Evolutionary conservation across 2,888 invertebrate genomes (phyloP).

Genomic region (Drosophila monieri): DNA sequence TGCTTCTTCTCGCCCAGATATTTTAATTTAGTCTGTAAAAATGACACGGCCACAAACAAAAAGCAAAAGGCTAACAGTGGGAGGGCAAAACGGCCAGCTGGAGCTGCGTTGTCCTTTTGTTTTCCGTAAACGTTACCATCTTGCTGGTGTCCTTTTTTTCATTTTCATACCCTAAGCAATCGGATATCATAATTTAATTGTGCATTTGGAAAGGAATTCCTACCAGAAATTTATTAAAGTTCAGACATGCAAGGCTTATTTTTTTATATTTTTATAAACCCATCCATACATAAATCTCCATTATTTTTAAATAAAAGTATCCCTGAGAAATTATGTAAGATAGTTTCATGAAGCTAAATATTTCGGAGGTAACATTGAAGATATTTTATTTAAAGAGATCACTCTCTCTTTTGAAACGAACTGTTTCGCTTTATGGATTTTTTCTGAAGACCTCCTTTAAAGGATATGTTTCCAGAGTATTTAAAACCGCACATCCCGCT

Average conservation of each 20-base stretch:
- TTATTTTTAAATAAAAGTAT: too few relatives aligned
- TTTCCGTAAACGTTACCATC: slow-evolving; percentile 66
- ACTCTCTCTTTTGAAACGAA: too few relatives aligned
- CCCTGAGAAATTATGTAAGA: too few relatives aligned
- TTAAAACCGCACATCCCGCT: slow-evolving; percentile 8
- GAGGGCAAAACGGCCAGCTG: slow-evolving; percentile 21
- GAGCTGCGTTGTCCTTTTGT: slow-evolving; percentile 62
- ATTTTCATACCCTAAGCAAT: slow-evolving; percentile 12
- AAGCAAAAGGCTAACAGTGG: slow-evolving; percentile 42
- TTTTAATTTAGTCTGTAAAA: slow-evolving; percentile 81
- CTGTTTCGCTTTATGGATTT: neutral
- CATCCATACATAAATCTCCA: too few relatives aligned
- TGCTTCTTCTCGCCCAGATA: slow-evolving; percentile 54
- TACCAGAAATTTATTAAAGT: too few relatives aligned
- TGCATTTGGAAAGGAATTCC: neutral
- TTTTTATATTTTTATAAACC: too few relatives aligned
- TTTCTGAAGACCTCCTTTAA: neutral
- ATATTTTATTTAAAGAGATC: too few relatives aligned
- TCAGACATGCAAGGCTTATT: too few relatives aligned
- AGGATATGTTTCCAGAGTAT: slow-evolving; percentile 12
- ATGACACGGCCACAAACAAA: slow-evolving; percentile 79
- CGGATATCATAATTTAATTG: neutral
- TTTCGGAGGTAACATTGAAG: too few relatives aligned
- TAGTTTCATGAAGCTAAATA: too few relatives aligned
- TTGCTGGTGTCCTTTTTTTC: slow-evolving; percentile 47